Conservation (phyloP, 2,888 invertebrate genomes). For the Tinea pellionella region DNA sequence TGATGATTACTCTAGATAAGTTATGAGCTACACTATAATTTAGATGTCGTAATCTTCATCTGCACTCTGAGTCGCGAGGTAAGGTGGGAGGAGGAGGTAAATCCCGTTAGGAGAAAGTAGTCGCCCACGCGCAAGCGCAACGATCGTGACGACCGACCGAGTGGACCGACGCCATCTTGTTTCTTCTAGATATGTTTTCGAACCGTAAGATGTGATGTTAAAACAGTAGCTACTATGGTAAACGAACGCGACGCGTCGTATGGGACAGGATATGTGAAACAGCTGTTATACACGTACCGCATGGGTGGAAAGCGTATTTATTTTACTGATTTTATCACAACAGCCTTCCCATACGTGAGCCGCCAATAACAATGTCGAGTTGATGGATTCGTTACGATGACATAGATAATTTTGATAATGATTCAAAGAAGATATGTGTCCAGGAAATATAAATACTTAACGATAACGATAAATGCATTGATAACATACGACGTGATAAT, state of each 20-base stretch:
- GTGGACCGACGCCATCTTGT: conserved; percentile 4
- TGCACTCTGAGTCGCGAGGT: conserved; percentile 17
- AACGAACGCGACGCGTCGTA: too few species aligned
- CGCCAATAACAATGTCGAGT: conserved; percentile 5
- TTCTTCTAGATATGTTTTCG: neutral
- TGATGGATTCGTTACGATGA: neutral
- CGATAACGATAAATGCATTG: neutral
- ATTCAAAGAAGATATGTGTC: neutral
- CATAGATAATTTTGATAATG: neutral
- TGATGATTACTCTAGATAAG: neutral
- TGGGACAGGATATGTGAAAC: too few species aligned
- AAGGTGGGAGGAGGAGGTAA: conserved; percentile 29
- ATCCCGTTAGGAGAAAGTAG: conserved; percentile 69
- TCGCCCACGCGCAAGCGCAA: conserved; percentile 51
- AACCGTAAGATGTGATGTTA: too few species aligned
- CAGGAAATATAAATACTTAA: neutral
- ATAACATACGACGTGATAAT: neutral
- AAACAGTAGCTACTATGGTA: too few species aligned
- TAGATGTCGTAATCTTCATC: conserved; percentile 6
- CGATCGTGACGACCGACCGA: conserved; percentile 18
- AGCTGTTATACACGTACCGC: neutral
- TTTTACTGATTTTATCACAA: neutral
- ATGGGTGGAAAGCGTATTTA: neutral
- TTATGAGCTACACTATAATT: neutral
- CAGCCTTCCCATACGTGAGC: neutral